Conservation (phyloP, 2,797 vertebrate species). For the Corythornis leucogaster region DNA sequence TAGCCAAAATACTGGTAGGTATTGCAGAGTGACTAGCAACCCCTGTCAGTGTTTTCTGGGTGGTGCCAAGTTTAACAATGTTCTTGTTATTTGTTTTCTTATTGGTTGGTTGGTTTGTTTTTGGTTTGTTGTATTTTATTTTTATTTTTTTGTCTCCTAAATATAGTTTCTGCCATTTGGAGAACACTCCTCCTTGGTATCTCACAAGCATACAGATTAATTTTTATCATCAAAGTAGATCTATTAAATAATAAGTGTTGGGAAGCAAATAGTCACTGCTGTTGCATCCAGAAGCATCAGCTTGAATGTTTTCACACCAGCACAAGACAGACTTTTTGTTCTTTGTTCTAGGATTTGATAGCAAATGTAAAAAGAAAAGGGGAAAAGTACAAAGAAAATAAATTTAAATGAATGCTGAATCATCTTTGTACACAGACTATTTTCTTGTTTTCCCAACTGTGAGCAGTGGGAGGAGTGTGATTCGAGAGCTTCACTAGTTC, state of each 20-base stretch:
- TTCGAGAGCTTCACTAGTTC: neutral
- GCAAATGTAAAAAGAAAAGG: neutral
- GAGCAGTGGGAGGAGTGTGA: neutral
- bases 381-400: neutral
- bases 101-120: neutral
- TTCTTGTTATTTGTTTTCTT: neutral
- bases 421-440: neutral
- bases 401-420: fast-evolving
- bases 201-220: neutral
- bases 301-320: neutral
- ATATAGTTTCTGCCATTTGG: neutral
- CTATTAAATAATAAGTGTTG: neutral
- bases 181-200: neutral
- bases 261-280: neutral
- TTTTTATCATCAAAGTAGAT: neutral
- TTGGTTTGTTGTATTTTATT: too few species aligned
- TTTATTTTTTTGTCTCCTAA: neutral
- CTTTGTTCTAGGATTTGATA: neutral
- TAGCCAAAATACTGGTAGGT: neutral
- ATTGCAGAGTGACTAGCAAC: neutral
- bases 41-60: neutral
- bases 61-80: neutral
- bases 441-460: neutral
- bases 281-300: neutral
- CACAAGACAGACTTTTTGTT: neutral